Conservation (phyloP, 2,888 invertebrate species). For the Argyresthia goedartella region DNA sequence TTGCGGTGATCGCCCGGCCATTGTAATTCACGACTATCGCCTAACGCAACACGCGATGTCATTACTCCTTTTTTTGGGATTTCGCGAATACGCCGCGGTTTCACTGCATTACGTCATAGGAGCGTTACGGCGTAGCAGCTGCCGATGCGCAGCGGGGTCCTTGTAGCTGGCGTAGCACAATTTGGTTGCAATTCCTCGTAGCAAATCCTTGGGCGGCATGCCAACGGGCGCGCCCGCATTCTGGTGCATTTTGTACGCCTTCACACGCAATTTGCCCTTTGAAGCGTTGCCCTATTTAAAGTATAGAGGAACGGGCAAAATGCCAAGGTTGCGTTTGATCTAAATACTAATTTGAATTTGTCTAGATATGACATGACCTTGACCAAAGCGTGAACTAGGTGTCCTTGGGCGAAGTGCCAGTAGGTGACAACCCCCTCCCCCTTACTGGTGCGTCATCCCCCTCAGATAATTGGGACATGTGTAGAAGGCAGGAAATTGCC, state of each 20-base stretch:
- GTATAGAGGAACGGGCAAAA: neutral
- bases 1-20: constrained; percentile 52
- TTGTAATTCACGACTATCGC: constrained; percentile 55
- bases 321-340: constrained; percentile 4
- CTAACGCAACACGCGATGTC: constrained; percentile 54
- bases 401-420: constrained; percentile 58
- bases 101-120: neutral
- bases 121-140: neutral
- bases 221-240: neutral
- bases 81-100: neutral
- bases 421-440: constrained; percentile 10
- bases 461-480: constrained; percentile 21
- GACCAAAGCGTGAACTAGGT: constrained; percentile 41
- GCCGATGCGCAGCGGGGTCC: no score
- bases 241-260: neutral
- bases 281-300: neutral
- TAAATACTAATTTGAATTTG: neutral
- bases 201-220: constrained; percentile 1
- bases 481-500: constrained; percentile 31
- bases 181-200: neutral
- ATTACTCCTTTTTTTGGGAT: constrained; percentile 40
- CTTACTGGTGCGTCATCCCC: neutral
- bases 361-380: constrained; percentile 27
- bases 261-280: neutral
- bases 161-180: no score